Evolutionary conservation across 2,797 vertebrate genomes (phyloP), one percentile per base, ranked within the genome.

Genomic region (Sebastes glaucus): DNA sequence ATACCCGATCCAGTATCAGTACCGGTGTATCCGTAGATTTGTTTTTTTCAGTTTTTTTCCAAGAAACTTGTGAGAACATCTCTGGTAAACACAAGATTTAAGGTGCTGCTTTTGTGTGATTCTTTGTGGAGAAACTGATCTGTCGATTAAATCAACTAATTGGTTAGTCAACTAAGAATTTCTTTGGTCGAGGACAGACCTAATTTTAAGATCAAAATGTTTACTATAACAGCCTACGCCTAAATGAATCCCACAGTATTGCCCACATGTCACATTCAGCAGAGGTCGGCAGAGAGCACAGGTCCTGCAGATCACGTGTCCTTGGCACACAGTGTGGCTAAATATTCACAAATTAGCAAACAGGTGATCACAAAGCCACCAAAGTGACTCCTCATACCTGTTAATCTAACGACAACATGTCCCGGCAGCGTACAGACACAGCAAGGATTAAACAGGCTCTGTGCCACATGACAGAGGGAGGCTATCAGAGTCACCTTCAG

Each of bases 321-420:
- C 46, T 78, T 91, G 88, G 82, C 87, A 84, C 77, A 64, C 27
- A 13, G 67, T 38, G 76, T 2, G 62, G 70, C 79, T 73, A 71
- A 88, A 88, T 89, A 89, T 86, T 93, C 82, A 93, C 93, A 92
- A 90, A 94, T 94, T 91, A 94, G 81, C 91, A 92, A 92, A 94
- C 91, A 93, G 91, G 86, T 93, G 90, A 93, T 89, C 86, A 90
- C 82, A 89, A 93, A 93, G 93, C 89, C 86, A 81, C 77, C 88
- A 27, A 68, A 87, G 81, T 65, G 76, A 77, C 81, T 87, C 69
- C 83, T 87, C 88, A 91, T 93, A 90, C 90, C 92, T 92, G 90
- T 88, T 93, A 94, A 94, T 94, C 89, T 92, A 91, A 86, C 14
- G 64, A 91, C 88, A 93, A 81, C 87, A 89, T 88, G 87, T 90